Conservation (phyloP, 2,113 vertebrate species). For the Hippocampus abdominalis region DNA sequence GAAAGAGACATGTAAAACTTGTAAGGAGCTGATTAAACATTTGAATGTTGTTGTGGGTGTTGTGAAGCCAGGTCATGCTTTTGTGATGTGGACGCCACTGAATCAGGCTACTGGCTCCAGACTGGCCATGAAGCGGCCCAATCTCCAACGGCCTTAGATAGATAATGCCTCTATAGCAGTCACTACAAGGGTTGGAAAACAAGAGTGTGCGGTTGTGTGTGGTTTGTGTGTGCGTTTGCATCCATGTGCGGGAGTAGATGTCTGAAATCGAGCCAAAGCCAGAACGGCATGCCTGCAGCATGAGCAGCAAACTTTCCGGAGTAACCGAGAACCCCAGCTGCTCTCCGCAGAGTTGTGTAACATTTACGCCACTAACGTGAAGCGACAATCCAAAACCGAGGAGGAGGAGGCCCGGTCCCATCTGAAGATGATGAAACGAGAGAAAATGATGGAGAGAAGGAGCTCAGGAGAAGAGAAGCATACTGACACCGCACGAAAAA, state of each 20-base stretch:
- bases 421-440: constrained; percentile 31
- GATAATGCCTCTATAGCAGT: constrained; percentile 52
- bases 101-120: constrained; percentile 55
- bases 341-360: constrained; percentile 28
- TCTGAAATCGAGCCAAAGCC: constrained; percentile 54
- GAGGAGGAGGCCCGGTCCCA: constrained; percentile 11
- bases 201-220: neutral
- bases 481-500: neutral
- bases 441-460: constrained; percentile 3
- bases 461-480: neutral
- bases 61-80: constrained; percentile 1
- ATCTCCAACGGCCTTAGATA: constrained; percentile 61
- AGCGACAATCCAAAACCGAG: constrained; percentile 21
- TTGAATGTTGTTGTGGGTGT: constrained; percentile 22
- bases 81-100: constrained; percentile 38
- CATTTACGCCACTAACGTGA: constrained; percentile 27
- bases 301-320: constrained; percentile 59
- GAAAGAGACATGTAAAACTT: constrained; percentile 5
- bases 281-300: constrained; percentile 47
- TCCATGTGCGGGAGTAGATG: constrained; percentile 43
- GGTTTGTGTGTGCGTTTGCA: constrained; percentile 13
- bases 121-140: constrained; percentile 55
- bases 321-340: constrained; percentile 55
- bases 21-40: constrained; percentile 27
- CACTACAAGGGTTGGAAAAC: constrained; percentile 26